These are phyloP conservation scores for Morpho achilles DNA, from an alignment of 2,888 invertebrate genomes.

Conservation along the genomic window DNA sequence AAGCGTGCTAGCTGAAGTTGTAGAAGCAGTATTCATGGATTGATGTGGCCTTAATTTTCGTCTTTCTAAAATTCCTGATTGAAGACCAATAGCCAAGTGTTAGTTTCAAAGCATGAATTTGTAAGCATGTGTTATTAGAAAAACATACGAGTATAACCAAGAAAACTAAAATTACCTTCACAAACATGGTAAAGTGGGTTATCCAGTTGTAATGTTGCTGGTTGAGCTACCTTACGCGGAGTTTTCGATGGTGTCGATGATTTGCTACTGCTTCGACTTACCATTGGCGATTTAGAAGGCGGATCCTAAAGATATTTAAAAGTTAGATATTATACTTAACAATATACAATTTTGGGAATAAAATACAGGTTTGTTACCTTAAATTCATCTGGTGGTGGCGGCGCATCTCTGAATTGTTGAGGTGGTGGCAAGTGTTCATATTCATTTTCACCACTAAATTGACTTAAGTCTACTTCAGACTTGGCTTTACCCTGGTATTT, in stretches of 20 bases:
- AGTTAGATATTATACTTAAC: too few species aligned
- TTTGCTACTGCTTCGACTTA: constrained; percentile 68
- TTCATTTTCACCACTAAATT: constrained; percentile 77
- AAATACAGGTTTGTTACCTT: constrained; percentile 45
- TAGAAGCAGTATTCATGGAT: constrained; percentile 49
- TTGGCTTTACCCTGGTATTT: constrained; percentile 74
- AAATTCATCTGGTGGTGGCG: constrained; percentile 87
- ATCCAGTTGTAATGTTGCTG: constrained; percentile 75
- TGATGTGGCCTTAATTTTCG: constrained; percentile 66
- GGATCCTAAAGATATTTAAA: constrained; percentile 51
- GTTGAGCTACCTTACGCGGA: constrained; percentile 49
- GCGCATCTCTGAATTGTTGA: constrained; percentile 90
- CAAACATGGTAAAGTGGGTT: constrained; percentile 90
- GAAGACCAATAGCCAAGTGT: constrained; percentile 41
- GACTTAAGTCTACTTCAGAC: constrained; percentile 80
- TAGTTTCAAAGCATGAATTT: constrained; percentile 37
- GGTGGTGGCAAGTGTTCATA: constrained; percentile 90
- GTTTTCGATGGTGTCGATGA: constrained; percentile 69
- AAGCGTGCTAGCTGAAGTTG: constrained; percentile 51
- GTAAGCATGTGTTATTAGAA: constrained; percentile 36
- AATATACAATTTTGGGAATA: too few species aligned
- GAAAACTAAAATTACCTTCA: constrained; percentile 74
- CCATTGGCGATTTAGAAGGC: constrained; percentile 63
- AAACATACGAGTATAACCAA: constrained; percentile 31
- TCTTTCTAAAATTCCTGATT: constrained; percentile 69